A percentile compares a stretch with the other conserved stretches of the same genome.
Evolutionary conservation across 2,888 invertebrate species (phyloP).

Genomic region (Lasioglossum marginatum): DNA sequence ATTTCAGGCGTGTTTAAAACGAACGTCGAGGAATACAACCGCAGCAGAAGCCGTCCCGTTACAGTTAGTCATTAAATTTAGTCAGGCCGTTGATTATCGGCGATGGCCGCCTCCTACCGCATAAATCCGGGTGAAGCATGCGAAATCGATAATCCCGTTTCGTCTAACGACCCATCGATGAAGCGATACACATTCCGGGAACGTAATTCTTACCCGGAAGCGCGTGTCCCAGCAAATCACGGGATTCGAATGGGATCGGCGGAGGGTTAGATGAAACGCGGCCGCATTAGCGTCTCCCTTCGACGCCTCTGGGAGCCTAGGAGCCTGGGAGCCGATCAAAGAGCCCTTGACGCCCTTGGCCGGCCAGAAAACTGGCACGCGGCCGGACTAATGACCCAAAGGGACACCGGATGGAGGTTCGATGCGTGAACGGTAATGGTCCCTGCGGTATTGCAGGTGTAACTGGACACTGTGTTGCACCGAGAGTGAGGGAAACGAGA

Average conservation of each 20-base stretch:
- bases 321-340: slow-evolving; percentile 45
- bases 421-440: slow-evolving; percentile 32
- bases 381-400: slow-evolving; percentile 71
- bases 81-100: neutral
- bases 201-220: slow-evolving; percentile 54
- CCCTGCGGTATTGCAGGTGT: slow-evolving; percentile 39
- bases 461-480: neutral
- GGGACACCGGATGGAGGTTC: slow-evolving; percentile 39
- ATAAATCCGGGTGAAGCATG: slow-evolving; percentile 24
- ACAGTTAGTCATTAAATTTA: slow-evolving; percentile 15
- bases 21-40: neutral
- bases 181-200: slow-evolving; percentile 30
- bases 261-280: slow-evolving; percentile 55
- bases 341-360: slow-evolving; percentile 40
- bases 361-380: slow-evolving; percentile 65
- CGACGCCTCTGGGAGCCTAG: slow-evolving; percentile 58
- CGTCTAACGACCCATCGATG: slow-evolving; percentile 20
- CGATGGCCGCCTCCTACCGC: neutral
- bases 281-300: slow-evolving; percentile 59
- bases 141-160: slow-evolving; percentile 32
- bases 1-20: neutral
- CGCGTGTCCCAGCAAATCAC: slow-evolving; percentile 51
- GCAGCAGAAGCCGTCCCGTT: neutral
- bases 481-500: neutral
- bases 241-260: slow-evolving; percentile 48